phyloP scores from a whole-genome alignment of 92 coral and sea anemone genomes.

The Zoanthus solanderi region DNA sequence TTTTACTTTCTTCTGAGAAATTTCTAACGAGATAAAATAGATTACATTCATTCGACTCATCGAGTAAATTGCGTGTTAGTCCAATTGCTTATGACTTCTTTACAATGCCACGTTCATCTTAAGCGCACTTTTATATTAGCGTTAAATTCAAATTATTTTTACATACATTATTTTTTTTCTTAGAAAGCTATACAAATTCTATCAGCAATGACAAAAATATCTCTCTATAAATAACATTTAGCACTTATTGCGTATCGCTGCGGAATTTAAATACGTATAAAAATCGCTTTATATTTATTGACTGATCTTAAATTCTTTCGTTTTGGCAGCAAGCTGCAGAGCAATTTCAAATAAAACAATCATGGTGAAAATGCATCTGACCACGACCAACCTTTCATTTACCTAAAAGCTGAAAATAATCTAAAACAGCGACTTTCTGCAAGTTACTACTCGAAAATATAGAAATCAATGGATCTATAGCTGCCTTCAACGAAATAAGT shows the following conservation, averaged over 20 bases:
- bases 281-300: no score
- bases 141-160: not conserved
- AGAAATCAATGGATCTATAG: not conserved
- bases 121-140: not conserved
- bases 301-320: not conserved
- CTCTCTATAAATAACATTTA: slow-evolving; percentile 37
- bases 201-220: slow-evolving; percentile 28
- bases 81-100: not conserved
- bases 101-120: not conserved
- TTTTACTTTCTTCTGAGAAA: not conserved
- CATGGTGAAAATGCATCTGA: no score
- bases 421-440: no score
- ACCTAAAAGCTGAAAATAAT: no score
- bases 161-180: slow-evolving; percentile 6
- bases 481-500: not conserved
- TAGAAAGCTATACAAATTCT: slow-evolving; percentile 37
- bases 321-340: not conserved
- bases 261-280: not conserved
- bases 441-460: not conserved
- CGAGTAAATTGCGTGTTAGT: not conserved
- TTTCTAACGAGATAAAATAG: not conserved
- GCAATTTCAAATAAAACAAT: not conserved
- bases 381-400: no score
- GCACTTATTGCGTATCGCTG: not conserved
- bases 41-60: not conserved